A percentile compares a stretch with the other conserved stretches of the same genome.
Evolutionary conservation across 2,113 vertebrate species (phyloP).

Genomic region (Benitochromis conjunctus): DNA sequence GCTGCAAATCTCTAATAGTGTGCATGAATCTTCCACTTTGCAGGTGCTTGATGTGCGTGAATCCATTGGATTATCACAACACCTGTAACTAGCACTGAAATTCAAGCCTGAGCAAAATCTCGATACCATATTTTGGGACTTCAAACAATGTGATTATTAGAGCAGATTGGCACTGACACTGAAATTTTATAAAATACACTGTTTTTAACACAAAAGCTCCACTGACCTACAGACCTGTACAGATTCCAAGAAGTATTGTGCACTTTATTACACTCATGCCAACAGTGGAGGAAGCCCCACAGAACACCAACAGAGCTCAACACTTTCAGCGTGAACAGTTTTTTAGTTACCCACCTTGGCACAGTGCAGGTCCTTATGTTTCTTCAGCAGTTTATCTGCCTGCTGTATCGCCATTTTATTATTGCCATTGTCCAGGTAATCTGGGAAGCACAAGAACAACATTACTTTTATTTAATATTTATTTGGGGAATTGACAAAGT

Average conservation of each 20-base stretch:
- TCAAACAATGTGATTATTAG: background rate
- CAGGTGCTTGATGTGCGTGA: background rate
- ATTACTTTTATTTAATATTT: background rate
- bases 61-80: background rate
- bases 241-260: background rate
- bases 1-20: background rate
- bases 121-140: background rate
- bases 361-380: constrained; percentile 97
- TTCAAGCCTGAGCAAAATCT: background rate
- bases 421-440: constrained; percentile 99
- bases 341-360: constrained; percentile 82
- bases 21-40: background rate
- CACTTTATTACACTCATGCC: background rate
- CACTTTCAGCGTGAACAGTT: background rate
- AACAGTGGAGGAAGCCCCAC: background rate
- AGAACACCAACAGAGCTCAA: background rate
- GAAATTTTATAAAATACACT: background rate
- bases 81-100: background rate
- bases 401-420: constrained; percentile 99
- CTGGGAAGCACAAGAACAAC: constrained; percentile 59
- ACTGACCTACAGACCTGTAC: background rate
- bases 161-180: background rate
- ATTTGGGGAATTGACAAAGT: background rate
- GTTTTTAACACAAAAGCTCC: background rate
- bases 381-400: constrained; percentile 96